Base-by-base conservation (phyloP, 1,140 invertebrate genomes). In the Trissolcus basalis region DNA sequence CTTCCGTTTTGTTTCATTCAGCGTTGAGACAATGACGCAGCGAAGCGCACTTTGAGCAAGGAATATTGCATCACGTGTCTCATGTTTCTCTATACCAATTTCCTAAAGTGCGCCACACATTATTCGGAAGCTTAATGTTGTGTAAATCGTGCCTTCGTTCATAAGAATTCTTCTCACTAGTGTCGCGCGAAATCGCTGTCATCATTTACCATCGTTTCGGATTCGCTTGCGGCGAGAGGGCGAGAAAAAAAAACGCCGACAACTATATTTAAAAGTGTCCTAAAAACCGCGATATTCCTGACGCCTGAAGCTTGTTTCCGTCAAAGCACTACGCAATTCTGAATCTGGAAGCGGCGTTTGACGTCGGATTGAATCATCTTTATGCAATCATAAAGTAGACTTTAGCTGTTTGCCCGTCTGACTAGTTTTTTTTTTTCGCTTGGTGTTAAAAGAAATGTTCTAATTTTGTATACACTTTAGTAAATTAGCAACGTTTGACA, bases 31-130 rank as follows among this genome's bases (percentile, higher is more conserved):
- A 27, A 27, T 27, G 19, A 27, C 19, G 19, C 19, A 27, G 19
- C 19, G 19, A 6, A 27, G 19, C 19, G 19, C 19, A 27, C 19
- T 27, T 27, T 27, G 19, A 27, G 19, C 19, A 3, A 8, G 32
- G 33, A 48, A 11, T 47, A 48, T 58, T 44, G 47, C 63, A 39
- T 44, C 35, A 54, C 13, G 45, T 33, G 54, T 65, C 49, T 51
- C 59, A 74, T 61, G 70, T 77, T 71, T 63, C 55, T 27, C 51
- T 49, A 65, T 59, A 49, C 67, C 49, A 72, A 77, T 72, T 77
- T 77, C 59, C 68, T 72, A 64, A 72, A 72, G 68, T 68, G 68
- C 53, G 49, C 63, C 36, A 47, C 59, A 68, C 36, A 68, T 68
- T 71, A 68, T 70, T 6, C 19, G 19, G 27, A 36, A 49, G 44